Evolutionary conservation across 2,797 vertebrate species (phyloP), one percentile per base, ranked within the genome.

Genomic region (Notamacropus eugenii): DNA sequence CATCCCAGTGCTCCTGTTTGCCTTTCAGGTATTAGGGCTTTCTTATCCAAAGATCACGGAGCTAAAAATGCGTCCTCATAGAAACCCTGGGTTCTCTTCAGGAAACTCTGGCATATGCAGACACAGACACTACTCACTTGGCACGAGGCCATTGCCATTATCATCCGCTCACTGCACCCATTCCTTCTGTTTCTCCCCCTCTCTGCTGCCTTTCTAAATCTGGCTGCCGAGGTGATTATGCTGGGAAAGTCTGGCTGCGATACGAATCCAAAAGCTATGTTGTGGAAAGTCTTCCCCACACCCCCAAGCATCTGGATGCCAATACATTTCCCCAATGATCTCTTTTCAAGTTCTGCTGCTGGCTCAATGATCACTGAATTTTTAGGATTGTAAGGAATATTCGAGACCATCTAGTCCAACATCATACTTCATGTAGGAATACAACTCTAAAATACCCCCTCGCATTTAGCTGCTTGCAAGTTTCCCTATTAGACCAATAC

Each of bases 11-110:
- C 94, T 91, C 96, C 94, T 55, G 58, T 50, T 93, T 87, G n/a
- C 95, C 90, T 96, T 96, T 96, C 95, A 97, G 95, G 96, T 97
- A 96, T 93, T 87, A 90, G 59, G 24, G 93, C 74, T 93, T 95
- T 93, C 74, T 92, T 95, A 97, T 96, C 90, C 82, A 95, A 95
- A 93, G 59, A 96, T 94, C 87, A 95, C 58, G 24, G 4, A 14
- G 31, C 87, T 54, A 57, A 90, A 95, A 95, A 95, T 55, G 57
- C 0, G 0, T 1, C 34, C 67, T 90, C 90, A 57, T 56, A 95
- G 93, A 91, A 93, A 91, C 46, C 31, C 87, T 0, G 5, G 11
- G 10, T 87, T 40, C 29, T 93, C 57, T 93, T 93, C 90, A 93
- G 50, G 12, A 97, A 93, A 24, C 0, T 0, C 0, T 22, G 62